Evolutionary conservation across 64 coral and sea anemone genomes (phyloP).

Genomic region (Porites australiensis): DNA sequence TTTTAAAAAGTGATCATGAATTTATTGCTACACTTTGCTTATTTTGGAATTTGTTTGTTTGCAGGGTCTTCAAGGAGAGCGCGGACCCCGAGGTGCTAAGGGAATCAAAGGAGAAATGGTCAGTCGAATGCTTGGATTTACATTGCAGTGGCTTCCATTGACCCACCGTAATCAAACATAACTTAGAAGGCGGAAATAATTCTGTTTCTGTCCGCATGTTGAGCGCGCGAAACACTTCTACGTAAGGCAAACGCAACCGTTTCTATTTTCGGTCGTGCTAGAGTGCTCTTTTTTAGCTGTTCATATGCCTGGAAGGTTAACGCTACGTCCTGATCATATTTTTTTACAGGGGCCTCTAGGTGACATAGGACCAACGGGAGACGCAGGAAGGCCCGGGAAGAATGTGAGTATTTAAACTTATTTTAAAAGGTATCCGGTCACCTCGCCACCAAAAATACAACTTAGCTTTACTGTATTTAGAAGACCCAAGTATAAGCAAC

Average conservation of each 20-base stretch:
- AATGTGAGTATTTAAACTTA: slow-evolving; percentile 1
- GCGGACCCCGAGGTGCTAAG: slow-evolving; percentile 9
- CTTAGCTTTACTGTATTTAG: not conserved
- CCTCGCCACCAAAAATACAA: not conserved
- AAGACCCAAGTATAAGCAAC: no score
- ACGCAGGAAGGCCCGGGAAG: slow-evolving; percentile 29
- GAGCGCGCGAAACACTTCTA: no score
- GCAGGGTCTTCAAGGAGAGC: slow-evolving; percentile 20
- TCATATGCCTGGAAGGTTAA: not conserved
- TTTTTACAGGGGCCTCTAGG: slow-evolving; percentile 12
- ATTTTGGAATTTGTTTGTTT: not conserved
- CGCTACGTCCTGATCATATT: not conserved
- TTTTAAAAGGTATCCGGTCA: not conserved
- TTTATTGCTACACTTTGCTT: no score
- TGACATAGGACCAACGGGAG: slow-evolving; percentile 19
- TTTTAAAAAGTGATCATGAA: no score
- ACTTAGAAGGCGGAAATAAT: no score
- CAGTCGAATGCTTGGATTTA: not conserved
- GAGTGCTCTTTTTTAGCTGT: no score
- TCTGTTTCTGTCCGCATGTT: no score
- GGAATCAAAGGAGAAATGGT: slow-evolving; percentile 28
- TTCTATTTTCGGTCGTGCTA: no score
- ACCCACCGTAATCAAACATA: no score
- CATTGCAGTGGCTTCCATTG: not conserved
- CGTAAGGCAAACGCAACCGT: no score